phyloP scores from a whole-genome alignment of 2,113 vertebrate genomes.

The Rhinichthys klamathensis region DNA sequence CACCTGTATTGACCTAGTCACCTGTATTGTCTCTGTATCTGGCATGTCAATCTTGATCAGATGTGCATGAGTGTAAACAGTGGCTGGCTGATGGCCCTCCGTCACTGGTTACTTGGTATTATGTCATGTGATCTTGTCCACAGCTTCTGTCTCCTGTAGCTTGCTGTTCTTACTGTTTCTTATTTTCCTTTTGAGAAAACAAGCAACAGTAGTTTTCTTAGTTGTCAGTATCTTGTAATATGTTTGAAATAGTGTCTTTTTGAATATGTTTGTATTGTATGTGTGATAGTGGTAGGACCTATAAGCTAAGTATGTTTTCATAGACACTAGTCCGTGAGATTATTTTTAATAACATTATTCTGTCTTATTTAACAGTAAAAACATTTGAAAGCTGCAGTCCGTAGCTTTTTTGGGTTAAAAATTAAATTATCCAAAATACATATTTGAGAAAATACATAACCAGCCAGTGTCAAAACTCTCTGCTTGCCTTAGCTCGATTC shows the following conservation, averaged over 20 bases:
- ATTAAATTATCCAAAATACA: too few species aligned
- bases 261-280: neutral
- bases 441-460: too few species aligned
- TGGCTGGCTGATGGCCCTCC: neutral
- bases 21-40: neutral
- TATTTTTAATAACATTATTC: neutral
- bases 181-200: neutral
- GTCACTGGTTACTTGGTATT: neutral
- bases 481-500: too few species aligned
- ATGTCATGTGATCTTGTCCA: neutral
- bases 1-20: conserved; percentile 16
- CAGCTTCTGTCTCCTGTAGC: neutral
- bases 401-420: too few species aligned
- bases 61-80: conserved; percentile 3
- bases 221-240: neutral
- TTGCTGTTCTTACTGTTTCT: neutral
- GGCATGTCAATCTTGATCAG: neutral
- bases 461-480: too few species aligned
- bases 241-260: neutral
- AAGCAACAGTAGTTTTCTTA: neutral
- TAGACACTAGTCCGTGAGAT: neutral
- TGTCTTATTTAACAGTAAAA: neutral
- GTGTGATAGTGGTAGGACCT: neutral
- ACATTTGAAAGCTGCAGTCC: neutral
- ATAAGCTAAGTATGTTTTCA: neutral